Evolutionary conservation across 2,888 invertebrate genomes (phyloP).

Genomic region (Stomorhina lunata): DNA sequence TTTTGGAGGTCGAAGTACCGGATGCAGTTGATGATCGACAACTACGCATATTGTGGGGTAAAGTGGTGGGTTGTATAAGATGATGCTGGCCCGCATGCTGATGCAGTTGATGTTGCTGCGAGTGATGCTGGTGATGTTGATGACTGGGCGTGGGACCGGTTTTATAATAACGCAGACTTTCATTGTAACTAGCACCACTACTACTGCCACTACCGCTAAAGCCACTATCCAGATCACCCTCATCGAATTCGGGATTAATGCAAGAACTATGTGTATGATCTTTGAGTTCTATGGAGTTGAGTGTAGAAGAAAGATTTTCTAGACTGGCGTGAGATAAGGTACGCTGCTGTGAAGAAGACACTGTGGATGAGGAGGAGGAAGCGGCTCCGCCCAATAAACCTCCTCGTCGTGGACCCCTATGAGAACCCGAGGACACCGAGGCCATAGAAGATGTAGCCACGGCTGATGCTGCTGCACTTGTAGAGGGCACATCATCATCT

Average conservation of each 20-base stretch:
- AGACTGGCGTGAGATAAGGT: constrained; percentile 77
- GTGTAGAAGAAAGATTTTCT: constrained; percentile 78
- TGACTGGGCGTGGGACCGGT: constrained; percentile 71
- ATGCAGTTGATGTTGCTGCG: constrained; percentile 62
- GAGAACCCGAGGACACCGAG: constrained; percentile 61
- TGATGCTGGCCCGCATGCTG: constrained; percentile 59
- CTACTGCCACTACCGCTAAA: constrained; percentile 85
- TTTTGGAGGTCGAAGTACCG: constrained; percentile 79
- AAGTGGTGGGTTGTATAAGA: constrained; percentile 71
- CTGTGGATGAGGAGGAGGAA: constrained; percentile 72
- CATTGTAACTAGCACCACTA: constrained; percentile 90
- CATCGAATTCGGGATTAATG: constrained; percentile 79
- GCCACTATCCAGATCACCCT: constrained; percentile 88
- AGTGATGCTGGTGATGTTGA: constrained; percentile 45
- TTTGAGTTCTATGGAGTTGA: constrained; percentile 79
- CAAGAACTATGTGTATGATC: constrained; percentile 77
- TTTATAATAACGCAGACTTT: constrained; percentile 83
- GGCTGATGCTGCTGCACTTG: constrained; percentile 58
- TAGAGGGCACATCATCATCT: constrained; percentile 80
- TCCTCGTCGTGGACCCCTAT: constrained; percentile 72
- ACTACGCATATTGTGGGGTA: constrained; percentile 78
- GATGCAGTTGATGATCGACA: constrained; percentile 79
- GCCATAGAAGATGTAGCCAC: constrained; percentile 52
- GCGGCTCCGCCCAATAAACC: constrained; percentile 75
- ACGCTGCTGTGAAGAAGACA: constrained; percentile 71